Evolutionary conservation across 1,140 invertebrate species (phyloP).

Genomic region (Aphidius gifuensis): DNA sequence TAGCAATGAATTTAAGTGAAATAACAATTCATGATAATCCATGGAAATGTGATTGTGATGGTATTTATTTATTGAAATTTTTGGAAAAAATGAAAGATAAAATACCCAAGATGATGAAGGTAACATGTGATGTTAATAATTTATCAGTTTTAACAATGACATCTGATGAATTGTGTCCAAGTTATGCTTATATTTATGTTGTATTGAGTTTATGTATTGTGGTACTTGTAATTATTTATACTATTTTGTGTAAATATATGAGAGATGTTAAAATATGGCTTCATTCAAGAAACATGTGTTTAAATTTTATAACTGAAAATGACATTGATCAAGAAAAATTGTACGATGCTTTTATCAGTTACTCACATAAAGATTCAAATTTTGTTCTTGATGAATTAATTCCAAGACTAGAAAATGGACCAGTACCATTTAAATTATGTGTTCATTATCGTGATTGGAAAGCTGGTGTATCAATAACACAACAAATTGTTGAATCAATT

Average conservation of each 20-base stretch:
- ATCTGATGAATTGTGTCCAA: conserved; percentile 55
- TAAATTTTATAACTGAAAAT: conserved; percentile 67
- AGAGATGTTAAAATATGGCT: conserved; percentile 69
- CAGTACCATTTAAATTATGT: conserved; percentile 65
- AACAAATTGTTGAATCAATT: conserved; percentile 76
- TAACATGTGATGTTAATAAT: conserved; percentile 51
- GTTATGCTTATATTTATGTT: conserved; percentile 50
- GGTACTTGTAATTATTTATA: conserved; percentile 52
- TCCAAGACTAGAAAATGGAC: conserved; percentile 62
- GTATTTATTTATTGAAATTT: conserved; percentile 56
- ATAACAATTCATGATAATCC: conserved; percentile 62
- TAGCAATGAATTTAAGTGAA: conserved; percentile 36
- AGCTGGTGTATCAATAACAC: conserved; percentile 72
- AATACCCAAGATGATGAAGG: conserved; percentile 41
- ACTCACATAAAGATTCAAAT: conserved; percentile 75
- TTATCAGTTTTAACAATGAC: conserved; percentile 47
- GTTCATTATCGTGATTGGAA: conserved; percentile 82
- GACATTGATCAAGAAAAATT: conserved; percentile 74
- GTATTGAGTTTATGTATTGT: conserved; percentile 33
- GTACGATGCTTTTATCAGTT: conserved; percentile 87
- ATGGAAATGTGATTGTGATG: conserved; percentile 63
- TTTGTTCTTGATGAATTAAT: conserved; percentile 70
- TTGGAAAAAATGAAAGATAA: conserved; percentile 49
- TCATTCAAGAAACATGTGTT: conserved; percentile 62
- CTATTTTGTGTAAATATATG: conserved; percentile 64